A percentile compares a stretch with the other conserved stretches of the same genome.
phyloP scores from a whole-genome alignment of 2,888 invertebrate genomes.

The Acrocera orbiculus region DNA sequence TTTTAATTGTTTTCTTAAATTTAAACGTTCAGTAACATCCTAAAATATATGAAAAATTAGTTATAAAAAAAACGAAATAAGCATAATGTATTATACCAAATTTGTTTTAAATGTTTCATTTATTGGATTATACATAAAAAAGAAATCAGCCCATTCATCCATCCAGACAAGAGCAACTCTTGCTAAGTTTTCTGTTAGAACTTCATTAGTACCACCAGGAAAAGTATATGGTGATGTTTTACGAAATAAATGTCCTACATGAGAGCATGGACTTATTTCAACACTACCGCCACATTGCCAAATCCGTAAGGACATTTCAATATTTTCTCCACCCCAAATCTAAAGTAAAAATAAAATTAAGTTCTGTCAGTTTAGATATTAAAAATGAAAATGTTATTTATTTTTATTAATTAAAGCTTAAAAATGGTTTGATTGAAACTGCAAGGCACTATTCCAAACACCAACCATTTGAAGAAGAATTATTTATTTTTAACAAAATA shows the following conservation, averaged over 20 bases:
- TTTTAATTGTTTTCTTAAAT: constrained; percentile 48
- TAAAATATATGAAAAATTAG: not conserved
- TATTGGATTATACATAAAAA: constrained; percentile 67
- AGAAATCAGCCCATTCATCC: constrained; percentile 92
- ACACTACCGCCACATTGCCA: constrained; percentile 91
- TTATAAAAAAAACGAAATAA: not conserved
- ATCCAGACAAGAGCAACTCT: constrained; percentile 94
- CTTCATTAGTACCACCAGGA: constrained; percentile 71
- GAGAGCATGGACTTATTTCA: constrained; percentile 81
- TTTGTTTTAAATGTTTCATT: constrained; percentile 21
- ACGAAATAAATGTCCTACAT: constrained; percentile 85
- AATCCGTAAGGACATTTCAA: constrained; percentile 90
- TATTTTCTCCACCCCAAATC: constrained; percentile 97
- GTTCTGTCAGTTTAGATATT: too few relatives aligned
- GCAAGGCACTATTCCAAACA: too few relatives aligned
- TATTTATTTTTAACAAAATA: too few relatives aligned
- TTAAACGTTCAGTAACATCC: constrained; percentile 42
- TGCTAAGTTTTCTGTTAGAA: constrained; percentile 71
- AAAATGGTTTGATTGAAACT: too few relatives aligned
- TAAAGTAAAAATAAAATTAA: constrained; percentile 9
- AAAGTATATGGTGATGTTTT: constrained; percentile 90
- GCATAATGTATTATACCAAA: constrained; percentile 3
- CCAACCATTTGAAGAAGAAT: too few relatives aligned
- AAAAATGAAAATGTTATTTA: too few relatives aligned
- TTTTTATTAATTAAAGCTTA: too few relatives aligned